phyloP scores from a whole-genome alignment of 2,113 vertebrate species.

The Poeciliopsis turrubarensis region DNA sequence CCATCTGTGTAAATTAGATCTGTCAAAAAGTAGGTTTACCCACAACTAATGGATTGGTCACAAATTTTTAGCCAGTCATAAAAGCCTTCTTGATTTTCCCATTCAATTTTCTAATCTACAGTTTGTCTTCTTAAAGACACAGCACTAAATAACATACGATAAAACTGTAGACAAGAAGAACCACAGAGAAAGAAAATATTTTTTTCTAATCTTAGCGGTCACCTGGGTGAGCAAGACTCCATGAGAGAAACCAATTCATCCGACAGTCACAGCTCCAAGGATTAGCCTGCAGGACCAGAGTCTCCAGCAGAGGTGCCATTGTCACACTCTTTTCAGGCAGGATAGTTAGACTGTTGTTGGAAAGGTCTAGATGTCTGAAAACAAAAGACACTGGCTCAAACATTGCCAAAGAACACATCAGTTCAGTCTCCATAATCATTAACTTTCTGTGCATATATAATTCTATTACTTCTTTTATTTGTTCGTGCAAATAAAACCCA shows the following conservation, averaged over 20 bases:
- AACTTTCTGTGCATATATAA: neutral
- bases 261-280: conserved; percentile 91
- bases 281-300: conserved; percentile 87
- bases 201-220: conserved; percentile 20
- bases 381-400: neutral
- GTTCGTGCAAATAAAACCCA: neutral
- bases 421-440: neutral
- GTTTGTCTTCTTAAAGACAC: neutral
- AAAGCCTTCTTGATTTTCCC: neutral
- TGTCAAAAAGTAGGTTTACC: conserved; percentile 9
- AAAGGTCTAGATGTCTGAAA: conserved; percentile 86
- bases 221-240: conserved; percentile 85
- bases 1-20: conserved; percentile 31
- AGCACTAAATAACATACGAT: neutral
- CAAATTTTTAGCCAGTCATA: neutral
- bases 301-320: conserved; percentile 87
- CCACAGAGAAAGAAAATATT: neutral
- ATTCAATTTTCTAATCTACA: neutral
- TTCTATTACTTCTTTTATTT: neutral
- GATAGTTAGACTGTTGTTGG: conserved; percentile 85
- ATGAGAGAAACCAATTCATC: conserved; percentile 84
- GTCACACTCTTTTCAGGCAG: conserved; percentile 79
- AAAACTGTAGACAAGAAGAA: neutral
- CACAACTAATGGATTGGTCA: neutral
- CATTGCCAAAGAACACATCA: neutral